phyloP scores from a whole-genome alignment of 1,140 invertebrate genomes.

The Drosophila sucinea region DNA sequence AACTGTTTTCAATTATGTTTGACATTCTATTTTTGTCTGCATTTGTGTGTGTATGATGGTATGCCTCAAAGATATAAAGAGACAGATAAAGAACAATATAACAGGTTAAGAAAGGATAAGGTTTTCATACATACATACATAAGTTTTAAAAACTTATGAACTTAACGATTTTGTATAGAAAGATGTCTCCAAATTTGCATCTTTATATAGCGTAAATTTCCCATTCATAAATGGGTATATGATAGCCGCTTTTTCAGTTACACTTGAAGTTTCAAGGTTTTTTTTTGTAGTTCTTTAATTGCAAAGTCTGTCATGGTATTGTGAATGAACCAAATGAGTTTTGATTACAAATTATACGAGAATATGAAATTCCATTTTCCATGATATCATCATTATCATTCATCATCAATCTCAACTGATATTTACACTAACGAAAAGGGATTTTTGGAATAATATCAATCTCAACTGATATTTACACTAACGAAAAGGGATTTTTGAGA shows the following conservation, averaged over 20 bases:
- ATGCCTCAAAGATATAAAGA: neutral
- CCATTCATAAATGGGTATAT: too few species aligned
- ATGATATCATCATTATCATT: slow-evolving; percentile 3
- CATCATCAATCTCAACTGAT: neutral
- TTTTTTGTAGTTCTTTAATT: neutral
- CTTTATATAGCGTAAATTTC: too few species aligned
- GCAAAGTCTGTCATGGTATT: neutral
- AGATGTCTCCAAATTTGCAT: too few species aligned
- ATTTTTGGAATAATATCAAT: neutral
- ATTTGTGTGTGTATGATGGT: neutral
- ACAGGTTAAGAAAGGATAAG: neutral
- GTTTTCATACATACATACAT: too few species aligned
- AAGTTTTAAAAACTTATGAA: too few species aligned
- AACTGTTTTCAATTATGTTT: slow-evolving; percentile 54
- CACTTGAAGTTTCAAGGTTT: neutral
- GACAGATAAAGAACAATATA: neutral
- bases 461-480: neutral
- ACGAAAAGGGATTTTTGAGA: neutral
- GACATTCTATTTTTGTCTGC: slow-evolving; percentile 1
- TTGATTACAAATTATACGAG: neutral
- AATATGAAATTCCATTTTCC: neutral
- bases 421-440: neutral
- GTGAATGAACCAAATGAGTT: neutral
- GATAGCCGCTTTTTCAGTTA: neutral
- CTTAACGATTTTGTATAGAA: too few species aligned